These are phyloP conservation scores for Rhinolophus sinicus DNA, from an alignment of 2,113 vertebrate species.

Conservation along the genomic window DNA sequence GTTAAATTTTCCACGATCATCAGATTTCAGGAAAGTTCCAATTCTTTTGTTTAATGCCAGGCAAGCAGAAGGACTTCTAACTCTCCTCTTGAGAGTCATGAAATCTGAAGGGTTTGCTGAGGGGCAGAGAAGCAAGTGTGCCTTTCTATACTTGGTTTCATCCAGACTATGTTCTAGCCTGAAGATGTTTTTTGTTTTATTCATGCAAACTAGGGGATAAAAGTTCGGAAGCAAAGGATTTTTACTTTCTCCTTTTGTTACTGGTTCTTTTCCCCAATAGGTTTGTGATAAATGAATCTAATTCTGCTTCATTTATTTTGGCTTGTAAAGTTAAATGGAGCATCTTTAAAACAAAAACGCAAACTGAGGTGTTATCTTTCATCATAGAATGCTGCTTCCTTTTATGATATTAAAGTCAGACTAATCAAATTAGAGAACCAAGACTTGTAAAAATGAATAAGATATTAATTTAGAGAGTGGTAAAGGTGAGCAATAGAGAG, in stretches of 20 bases:
- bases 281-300: constrained; percentile 79
- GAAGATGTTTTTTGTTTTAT: constrained; percentile 59
- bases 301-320: constrained; percentile 85
- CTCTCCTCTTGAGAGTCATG: constrained; percentile 82
- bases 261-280: constrained; percentile 64
- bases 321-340: constrained; percentile 84
- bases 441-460: constrained; percentile 20
- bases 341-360: constrained; percentile 81
- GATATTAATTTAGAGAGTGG: background rate
- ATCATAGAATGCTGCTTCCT: constrained; percentile 33
- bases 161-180: constrained; percentile 15
- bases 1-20: constrained; percentile 89
- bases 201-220: constrained; percentile 53
- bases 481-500: background rate
- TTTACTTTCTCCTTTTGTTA: constrained; percentile 7
- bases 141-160: constrained; percentile 60
- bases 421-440: constrained; percentile 54
- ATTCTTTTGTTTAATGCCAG: constrained; percentile 89
- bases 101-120: constrained; percentile 80
- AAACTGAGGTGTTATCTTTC: constrained; percentile 77
- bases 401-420: constrained; percentile 42
- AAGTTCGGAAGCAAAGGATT: constrained; percentile 51
- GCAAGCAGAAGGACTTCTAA: constrained; percentile 87
- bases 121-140: constrained; percentile 73
- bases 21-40: constrained; percentile 91